Conservation (phyloP, 2,888 invertebrate genomes). For the Campoplex capitator region DNA sequence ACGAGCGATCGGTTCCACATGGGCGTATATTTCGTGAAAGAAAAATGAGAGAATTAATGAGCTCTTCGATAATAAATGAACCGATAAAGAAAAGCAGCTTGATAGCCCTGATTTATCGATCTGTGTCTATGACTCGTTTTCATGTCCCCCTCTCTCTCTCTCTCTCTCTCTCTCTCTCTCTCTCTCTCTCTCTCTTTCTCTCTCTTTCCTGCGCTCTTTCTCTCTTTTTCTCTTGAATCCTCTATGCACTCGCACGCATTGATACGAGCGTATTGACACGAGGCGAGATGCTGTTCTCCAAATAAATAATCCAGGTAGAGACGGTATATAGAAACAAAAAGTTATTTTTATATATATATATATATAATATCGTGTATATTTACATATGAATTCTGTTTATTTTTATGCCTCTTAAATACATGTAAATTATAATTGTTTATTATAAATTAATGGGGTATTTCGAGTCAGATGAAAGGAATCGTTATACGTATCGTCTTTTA, state of each 20-base stretch:
- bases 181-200: background rate
- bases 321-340: slow-evolving; percentile 73
- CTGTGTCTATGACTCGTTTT: slow-evolving; percentile 14
- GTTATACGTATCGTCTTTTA: background rate
- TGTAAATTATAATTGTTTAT: slow-evolving; percentile 12
- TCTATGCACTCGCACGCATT: slow-evolving; percentile 30
- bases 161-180: background rate
- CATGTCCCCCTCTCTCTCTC: slow-evolving; percentile 7
- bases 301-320: slow-evolving; percentile 73
- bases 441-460: slow-evolving; percentile 10
- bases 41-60: slow-evolving; percentile 29
- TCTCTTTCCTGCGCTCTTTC: slow-evolving; percentile 11
- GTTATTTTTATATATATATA: slow-evolving; percentile 68
- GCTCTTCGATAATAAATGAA: slow-evolving; percentile 1
- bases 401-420: slow-evolving; percentile 26
- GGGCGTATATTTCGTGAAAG: slow-evolving; percentile 36
- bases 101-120: slow-evolving; percentile 1
- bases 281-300: slow-evolving; percentile 55
- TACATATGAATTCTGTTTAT: slow-evolving; percentile 42
- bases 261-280: slow-evolving; percentile 40
- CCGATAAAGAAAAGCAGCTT: background rate
- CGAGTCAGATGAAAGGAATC: background rate
- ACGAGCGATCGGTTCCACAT: slow-evolving; percentile 22
- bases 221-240: slow-evolving; percentile 33
- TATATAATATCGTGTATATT: slow-evolving; percentile 54